A percentile compares a stretch with the other conserved stretches of the same genome.
Evolutionary conservation across 1,140 invertebrate species (phyloP).

Genomic region (Drosophila truncata): DNA sequence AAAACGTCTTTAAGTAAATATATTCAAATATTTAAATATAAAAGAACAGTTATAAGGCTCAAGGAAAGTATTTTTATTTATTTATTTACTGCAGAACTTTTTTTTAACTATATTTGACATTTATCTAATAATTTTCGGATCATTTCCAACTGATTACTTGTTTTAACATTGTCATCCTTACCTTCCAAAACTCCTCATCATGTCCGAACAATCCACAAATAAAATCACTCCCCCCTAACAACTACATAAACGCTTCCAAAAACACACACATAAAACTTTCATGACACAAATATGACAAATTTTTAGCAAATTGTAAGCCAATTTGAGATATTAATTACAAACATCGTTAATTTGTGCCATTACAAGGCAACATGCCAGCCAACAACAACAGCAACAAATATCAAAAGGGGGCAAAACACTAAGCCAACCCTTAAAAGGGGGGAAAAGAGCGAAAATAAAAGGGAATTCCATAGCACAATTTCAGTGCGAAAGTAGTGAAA

Average conservation of each 20-base stretch:
- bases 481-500: slow-evolving; percentile 72
- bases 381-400: slow-evolving; percentile 5
- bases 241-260: neutral
- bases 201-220: neutral
- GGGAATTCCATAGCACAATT: slow-evolving; percentile 34
- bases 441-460: slow-evolving; percentile 13
- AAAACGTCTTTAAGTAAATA: too few species aligned
- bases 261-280: slow-evolving; percentile 30
- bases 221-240: slow-evolving; percentile 5
- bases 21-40: too few species aligned
- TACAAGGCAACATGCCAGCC: slow-evolving; percentile 55
- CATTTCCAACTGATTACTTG: neutral
- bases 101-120: too few species aligned
- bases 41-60: too few species aligned
- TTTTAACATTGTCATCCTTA: neutral
- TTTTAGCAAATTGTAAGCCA: slow-evolving; percentile 79
- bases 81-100: too few species aligned
- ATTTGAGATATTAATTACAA: slow-evolving; percentile 79
- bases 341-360: slow-evolving; percentile 80
- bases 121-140: neutral
- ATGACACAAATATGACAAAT: slow-evolving; percentile 69
- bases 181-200: neutral
- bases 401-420: neutral
- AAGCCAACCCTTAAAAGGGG: slow-evolving; percentile 39
- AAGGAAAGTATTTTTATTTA: too few species aligned